These are phyloP conservation scores for Notiomystis cincta DNA, from an alignment of 2,113 vertebrate species.

Conservation along the genomic window DNA sequence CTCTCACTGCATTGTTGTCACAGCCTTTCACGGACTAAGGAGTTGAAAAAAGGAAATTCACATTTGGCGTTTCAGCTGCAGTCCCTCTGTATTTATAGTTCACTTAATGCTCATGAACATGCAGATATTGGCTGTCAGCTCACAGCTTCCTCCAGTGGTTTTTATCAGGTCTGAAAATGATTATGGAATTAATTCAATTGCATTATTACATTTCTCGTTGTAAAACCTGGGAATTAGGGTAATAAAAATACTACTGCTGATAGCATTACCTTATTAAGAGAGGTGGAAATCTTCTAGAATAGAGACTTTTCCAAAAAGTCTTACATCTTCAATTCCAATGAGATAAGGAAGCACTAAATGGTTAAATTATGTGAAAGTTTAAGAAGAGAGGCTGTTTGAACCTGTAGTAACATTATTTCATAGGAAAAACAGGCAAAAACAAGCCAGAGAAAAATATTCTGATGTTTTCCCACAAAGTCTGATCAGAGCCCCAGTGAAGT, in stretches of 20 bases:
- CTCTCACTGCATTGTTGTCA: background rate
- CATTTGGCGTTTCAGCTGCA: background rate
- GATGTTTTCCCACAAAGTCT: background rate
- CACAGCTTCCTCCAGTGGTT: background rate
- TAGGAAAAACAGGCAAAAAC: background rate
- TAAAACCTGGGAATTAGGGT: background rate
- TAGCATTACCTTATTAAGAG: background rate
- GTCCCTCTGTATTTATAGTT: background rate
- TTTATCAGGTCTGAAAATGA: background rate
- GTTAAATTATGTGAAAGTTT: background rate
- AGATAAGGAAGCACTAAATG: background rate
- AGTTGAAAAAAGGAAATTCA: background rate
- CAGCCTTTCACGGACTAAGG: background rate
- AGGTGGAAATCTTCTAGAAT: background rate
- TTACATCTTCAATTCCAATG: background rate
- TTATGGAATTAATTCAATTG: background rate
- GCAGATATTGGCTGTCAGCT: background rate
- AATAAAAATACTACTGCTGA: slow-evolving; percentile 1
- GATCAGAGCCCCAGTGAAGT: background rate
- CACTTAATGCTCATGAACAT: background rate
- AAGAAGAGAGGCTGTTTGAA: background rate
- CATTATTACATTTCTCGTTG: background rate
- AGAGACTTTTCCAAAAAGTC: background rate
- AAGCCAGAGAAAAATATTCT: background rate
- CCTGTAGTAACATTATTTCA: background rate